Evolutionary conservation across 2,113 vertebrate genomes (phyloP), one percentile per base, ranked within the genome.

Genomic region (Chascanopsetta lugubris): DNA sequence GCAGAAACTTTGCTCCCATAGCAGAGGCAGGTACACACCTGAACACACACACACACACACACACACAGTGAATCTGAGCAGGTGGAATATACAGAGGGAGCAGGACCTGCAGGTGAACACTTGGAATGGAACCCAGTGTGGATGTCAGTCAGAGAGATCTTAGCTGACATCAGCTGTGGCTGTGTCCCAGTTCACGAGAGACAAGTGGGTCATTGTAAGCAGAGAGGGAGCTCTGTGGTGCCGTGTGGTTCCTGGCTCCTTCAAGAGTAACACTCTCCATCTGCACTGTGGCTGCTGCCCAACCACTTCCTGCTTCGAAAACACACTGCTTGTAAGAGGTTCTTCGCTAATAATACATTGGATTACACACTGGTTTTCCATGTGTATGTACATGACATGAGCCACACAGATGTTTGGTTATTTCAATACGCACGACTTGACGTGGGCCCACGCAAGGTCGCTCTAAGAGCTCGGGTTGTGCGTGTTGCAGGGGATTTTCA

Each of bases 1-100:
- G 87, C 97, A 99, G 83, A 99, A 99, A 73, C 96, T 99, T 91
- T 96, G 97, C 92, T 99, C 97, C 97, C 97, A 99, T 80, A 99
- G 75, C 87, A 99, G 94, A 85, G 97, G 96, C 82, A 99, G 87
- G 80, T 98, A 99, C 45, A 99, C 97, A 78, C 97, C 97, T 99
- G 24, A 0, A 46, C 2, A 54, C 50, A 46, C 15, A 25, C 18
- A 55, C 0, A 51, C 11, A 55, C 38, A 56, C 68, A 42, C 29
- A 57, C 32, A 49, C 2, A 48, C 0, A 62, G 34, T 38, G 0
- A 36, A 45, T 74, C 10, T 73, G 53, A 66, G 42, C 24, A 63
- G 63, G 53, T 24, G 24, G 29, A 15, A 27, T 9, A 4, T 18
- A 2, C 21, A 54, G 45, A 36, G 43, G 29, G 8, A 62, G 18